Evolutionary conservation across 2,797 vertebrate species (phyloP), one percentile per base, ranked within the genome.

Genomic region (Alca torda): DNA sequence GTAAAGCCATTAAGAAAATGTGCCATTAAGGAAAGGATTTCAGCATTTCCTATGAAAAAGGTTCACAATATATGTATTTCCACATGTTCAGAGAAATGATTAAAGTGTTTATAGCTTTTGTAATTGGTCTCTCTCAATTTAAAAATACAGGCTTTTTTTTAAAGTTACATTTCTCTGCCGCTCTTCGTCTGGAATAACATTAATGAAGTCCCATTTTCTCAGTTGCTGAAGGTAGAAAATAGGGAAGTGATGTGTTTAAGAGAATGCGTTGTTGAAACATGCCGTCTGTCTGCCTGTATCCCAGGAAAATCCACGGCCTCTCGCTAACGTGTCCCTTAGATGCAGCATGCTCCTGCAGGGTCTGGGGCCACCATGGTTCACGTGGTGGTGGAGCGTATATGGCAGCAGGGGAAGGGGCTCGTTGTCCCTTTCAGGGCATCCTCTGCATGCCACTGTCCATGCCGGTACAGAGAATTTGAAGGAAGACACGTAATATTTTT

Each of bases 1-100:
- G 96, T 95, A 95, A 96, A 95, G 96, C 95, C 97, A 97, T 97
- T 97, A 98, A 96, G 97, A 96, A 96, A 97, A 98, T 95, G 96
- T 93, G 94, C 94, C 95, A 96, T 97, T 96, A 96, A 97, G 96
- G 89, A 95, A 89, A 95, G 87, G 91, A 93, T 94, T 92, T 75
- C 87, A 70, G 90, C 87, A 70, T 95, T 97, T 97, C 91, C 96
- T 95, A 48, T 68, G 95, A 91, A 96, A 93, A 97, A 96, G 90
- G 82, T 95, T 96, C 93, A 37, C 95, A 91, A 95, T 96, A 92
- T 90, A 91, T 88, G 73, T 87, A 97, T 96, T 95, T 91, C 84
- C 77, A 93, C 92, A 94, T 89, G 95, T 94, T 97, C 92, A 63
- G 95, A 96, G 96, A 97, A 97, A 96, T 95, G 94, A 97, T 97